Conservation (phyloP, 2,797 vertebrate genomes). For the Synaphobranchus kaupii region DNA sequence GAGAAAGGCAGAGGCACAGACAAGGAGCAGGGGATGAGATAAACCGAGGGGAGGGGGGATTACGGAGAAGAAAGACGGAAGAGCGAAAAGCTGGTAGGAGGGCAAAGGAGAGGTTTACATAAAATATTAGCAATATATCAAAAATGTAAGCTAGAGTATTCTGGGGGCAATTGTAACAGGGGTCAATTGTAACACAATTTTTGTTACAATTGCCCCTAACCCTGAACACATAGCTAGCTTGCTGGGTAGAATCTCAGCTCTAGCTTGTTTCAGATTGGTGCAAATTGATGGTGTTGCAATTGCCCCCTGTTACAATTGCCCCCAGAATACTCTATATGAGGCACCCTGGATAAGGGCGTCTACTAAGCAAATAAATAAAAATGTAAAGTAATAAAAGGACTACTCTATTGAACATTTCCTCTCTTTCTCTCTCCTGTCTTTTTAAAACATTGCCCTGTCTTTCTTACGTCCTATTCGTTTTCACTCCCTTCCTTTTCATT, state of each 20-base stretch:
- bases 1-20: neutral
- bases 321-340: no score
- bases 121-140: neutral
- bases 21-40: neutral
- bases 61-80: neutral
- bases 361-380: neutral
- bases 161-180: no score
- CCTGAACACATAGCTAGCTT: no score
- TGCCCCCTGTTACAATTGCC: no score
- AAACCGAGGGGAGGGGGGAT: neutral
- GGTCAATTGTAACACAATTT: no score
- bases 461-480: neutral
- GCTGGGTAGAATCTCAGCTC: no score
- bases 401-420: neutral
- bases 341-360: neutral
- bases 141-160: constrained; percentile 1
- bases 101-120: neutral
- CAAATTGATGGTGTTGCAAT: no score
- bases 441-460: neutral
- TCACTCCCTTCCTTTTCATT: neutral
- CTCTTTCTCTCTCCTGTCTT: neutral
- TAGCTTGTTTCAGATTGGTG: no score
- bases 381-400: neutral
- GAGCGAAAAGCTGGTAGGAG: neutral
- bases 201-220: no score